Conservation (phyloP, 2,888 invertebrate species). For the Synanthedon formicaeformis region DNA sequence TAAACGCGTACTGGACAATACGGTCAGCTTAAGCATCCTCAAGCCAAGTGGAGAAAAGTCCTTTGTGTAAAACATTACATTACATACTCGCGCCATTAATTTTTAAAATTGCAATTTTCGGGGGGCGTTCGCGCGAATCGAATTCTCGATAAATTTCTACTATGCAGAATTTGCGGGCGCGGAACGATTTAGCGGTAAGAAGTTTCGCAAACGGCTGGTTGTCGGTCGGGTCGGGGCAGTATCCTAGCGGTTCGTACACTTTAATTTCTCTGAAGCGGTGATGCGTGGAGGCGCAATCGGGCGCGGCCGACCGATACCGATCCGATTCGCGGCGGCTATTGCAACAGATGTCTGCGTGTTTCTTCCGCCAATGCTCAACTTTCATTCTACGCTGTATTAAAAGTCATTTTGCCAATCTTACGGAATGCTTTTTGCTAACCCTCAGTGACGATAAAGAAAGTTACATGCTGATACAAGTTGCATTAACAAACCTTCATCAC, state of each 20-base stretch:
- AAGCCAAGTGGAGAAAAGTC: constrained; percentile 45
- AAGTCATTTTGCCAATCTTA: too few species aligned
- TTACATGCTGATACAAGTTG: too few species aligned
- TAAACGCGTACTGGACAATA: constrained; percentile 52
- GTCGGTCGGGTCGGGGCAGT: constrained; percentile 24
- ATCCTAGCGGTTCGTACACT: constrained; percentile 50
- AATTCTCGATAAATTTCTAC: constrained; percentile 36
- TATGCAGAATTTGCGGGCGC: constrained; percentile 28
- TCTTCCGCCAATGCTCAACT: constrained; percentile 29
- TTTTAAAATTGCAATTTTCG: constrained; percentile 29
- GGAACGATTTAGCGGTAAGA: constrained; percentile 44
- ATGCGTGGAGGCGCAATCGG: constrained; percentile 63
- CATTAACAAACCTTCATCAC: too few species aligned
- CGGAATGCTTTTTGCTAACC: too few species aligned
- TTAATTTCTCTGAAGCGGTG: constrained; percentile 60
- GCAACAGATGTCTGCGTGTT: constrained; percentile 43
- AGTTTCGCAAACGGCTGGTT: constrained; percentile 59
- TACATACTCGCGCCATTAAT: constrained; percentile 17
- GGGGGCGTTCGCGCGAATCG: constrained; percentile 36
- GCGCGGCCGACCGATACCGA: constrained; percentile 60
- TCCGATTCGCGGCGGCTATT: constrained; percentile 52
- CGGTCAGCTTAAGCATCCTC: constrained; percentile 51
- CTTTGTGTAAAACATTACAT: constrained; percentile 36
- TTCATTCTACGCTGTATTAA: not conserved
- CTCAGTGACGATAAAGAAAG: constrained; percentile 2